These are phyloP conservation scores for Muntiacus reevesi DNA, from an alignment of 2,113 vertebrate species.

Conservation along the genomic window DNA sequence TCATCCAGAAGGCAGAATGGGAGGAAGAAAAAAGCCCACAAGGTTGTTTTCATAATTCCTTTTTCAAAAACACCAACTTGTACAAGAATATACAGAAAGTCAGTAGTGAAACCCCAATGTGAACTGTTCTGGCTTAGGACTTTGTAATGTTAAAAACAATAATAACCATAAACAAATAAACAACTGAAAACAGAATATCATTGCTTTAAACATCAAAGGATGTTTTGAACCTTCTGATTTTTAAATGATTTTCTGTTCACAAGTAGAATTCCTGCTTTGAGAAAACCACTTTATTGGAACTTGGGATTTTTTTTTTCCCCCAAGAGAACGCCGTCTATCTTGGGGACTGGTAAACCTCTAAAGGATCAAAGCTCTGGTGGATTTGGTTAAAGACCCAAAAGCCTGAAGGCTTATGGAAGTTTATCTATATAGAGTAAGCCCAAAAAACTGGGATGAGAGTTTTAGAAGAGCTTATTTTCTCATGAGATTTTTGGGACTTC, in stretches of 20 bases:
- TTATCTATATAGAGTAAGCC: slow-evolving; percentile 66
- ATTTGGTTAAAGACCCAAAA: slow-evolving; percentile 66
- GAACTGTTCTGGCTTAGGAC: neutral
- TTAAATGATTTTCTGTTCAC: neutral
- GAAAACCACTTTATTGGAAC: slow-evolving; percentile 41
- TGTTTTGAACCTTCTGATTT: slow-evolving; percentile 32
- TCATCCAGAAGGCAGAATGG: neutral
- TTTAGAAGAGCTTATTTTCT: slow-evolving; percentile 62
- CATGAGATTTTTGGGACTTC: slow-evolving; percentile 72
- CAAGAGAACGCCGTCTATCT: neutral
- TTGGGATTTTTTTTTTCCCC: neutral
- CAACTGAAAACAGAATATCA: neutral
- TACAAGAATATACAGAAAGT: neutral
- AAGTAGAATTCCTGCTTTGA: slow-evolving; percentile 43
- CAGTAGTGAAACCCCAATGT: neutral
- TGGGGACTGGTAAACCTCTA: slow-evolving; percentile 48
- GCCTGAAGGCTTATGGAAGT: slow-evolving; percentile 59
- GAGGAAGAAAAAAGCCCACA: neutral
- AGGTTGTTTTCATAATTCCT: slow-evolving; percentile 6
- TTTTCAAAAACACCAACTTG: neutral
- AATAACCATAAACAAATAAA: neutral
- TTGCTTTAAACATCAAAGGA: neutral
- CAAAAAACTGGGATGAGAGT: slow-evolving; percentile 50
- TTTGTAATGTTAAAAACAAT: slow-evolving; percentile 21
- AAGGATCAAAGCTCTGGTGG: slow-evolving; percentile 64